phyloP scores from a whole-genome alignment of 2,797 vertebrate genomes.

The Neosalanx taihuensis region DNA sequence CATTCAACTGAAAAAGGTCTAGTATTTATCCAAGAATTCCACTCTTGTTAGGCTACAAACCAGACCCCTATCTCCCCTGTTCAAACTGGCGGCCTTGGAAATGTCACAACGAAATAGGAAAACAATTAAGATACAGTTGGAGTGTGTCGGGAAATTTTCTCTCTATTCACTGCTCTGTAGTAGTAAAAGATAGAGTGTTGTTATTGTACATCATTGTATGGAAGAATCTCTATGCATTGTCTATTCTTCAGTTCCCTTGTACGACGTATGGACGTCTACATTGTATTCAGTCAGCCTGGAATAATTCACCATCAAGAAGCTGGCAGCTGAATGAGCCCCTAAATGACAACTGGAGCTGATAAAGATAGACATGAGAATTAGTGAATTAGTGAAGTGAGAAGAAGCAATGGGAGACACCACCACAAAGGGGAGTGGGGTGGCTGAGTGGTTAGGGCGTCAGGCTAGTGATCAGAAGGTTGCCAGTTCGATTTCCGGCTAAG shows the following conservation, averaged over 20 bases:
- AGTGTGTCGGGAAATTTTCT: constrained; percentile 29
- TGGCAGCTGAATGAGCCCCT: not conserved
- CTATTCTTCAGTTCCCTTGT: not conserved
- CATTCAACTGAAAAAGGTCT: not conserved
- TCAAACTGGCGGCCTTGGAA: not conserved
- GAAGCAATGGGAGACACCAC: not conserved
- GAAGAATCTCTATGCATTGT: not conserved
- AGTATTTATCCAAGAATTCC: not conserved
- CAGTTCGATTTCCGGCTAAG: no score
- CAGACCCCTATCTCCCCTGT: not conserved
- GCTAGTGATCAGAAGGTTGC: no score
- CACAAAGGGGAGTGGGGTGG: not conserved
- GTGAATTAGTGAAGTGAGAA: not conserved
- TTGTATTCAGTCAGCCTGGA: no score
- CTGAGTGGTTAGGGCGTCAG: no score
- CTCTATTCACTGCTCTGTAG: constrained; percentile 33
- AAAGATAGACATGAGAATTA: not conserved
- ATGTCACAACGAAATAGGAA: constrained; percentile 32
- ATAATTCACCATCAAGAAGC: no score
- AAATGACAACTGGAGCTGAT: not conserved
- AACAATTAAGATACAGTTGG: constrained; percentile 36
- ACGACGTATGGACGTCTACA: no score
- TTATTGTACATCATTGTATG: not conserved
- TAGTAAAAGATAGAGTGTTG: constrained; percentile 20
- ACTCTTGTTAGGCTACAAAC: not conserved